phyloP scores from a whole-genome alignment of 2,888 invertebrate species.

The Gisinianus flammeolus region DNA sequence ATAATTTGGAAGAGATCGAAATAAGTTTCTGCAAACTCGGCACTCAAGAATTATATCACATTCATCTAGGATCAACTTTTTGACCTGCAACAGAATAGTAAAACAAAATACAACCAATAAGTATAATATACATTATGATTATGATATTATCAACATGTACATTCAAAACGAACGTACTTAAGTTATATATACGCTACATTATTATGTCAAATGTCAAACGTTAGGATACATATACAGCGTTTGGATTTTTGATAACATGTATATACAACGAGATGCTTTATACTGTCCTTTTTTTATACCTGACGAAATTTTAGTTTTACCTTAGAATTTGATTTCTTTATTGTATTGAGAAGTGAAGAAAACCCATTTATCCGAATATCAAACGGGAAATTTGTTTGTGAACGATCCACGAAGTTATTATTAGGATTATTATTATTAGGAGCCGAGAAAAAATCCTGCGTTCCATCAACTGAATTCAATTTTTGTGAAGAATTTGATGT shows the following conservation, averaged over 20 bases:
- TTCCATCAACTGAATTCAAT: not conserved
- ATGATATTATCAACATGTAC: not conserved
- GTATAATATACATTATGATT: not conserved
- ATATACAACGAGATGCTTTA: not conserved
- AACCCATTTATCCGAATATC: constrained; percentile 53
- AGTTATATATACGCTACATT: not conserved
- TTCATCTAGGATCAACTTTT: constrained; percentile 76
- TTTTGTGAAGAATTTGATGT: constrained; percentile 13
- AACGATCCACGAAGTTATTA: constrained; percentile 42
- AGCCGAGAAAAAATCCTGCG: not conserved
- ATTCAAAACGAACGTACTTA: not conserved
- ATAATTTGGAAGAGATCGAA: constrained; percentile 85
- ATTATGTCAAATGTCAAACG: too few species aligned
- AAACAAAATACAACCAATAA: not conserved
- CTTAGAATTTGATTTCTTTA: constrained; percentile 47
- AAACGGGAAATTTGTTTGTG: constrained; percentile 52
- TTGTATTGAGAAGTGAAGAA: constrained; percentile 49
- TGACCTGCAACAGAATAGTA: constrained; percentile 67
- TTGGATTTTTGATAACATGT: not conserved
- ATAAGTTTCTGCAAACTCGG: constrained; percentile 82
- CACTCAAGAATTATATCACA: constrained; percentile 91
- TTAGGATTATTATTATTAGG: not conserved
- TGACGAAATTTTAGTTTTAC: constrained; percentile 31
- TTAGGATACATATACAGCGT: not conserved
- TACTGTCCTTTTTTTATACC: not conserved